phyloP scores from a whole-genome alignment of 2,113 vertebrate species.

The Madoqua kirkii region DNA sequence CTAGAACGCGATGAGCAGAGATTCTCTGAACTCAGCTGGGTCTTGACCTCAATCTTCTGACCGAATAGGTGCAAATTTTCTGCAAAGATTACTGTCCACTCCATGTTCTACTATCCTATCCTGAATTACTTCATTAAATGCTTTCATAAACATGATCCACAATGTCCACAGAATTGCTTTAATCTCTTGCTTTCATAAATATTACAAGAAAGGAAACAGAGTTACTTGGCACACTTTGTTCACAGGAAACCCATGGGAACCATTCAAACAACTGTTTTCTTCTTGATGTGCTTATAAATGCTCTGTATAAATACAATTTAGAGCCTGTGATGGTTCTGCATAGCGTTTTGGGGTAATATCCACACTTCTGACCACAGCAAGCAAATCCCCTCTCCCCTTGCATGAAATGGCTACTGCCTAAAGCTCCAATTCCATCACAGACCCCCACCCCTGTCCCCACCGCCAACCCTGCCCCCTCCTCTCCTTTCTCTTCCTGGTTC shows the following conservation, averaged over 20 bases:
- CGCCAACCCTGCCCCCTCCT: not conserved
- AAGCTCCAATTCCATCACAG: too few species aligned
- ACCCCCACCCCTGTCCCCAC: not conserved
- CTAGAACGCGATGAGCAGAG: not conserved
- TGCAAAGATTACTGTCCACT: not conserved
- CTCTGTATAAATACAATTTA: not conserved
- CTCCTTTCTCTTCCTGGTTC: too few species aligned
- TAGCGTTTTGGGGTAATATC: not conserved
- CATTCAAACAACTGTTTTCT: not conserved
- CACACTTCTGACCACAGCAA: not conserved
- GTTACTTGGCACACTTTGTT: not conserved
- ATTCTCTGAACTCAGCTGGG: not conserved
- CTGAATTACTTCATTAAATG: not conserved
- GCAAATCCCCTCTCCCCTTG: not conserved
- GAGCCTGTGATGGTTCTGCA: rapidly evolving
- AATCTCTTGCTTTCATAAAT: not conserved
- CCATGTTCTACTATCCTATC: not conserved
- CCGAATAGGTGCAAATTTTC: not conserved
- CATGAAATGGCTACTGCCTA: not conserved
- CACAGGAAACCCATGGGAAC: not conserved
- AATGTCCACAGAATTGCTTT: not conserved
- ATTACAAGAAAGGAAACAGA: not conserved
- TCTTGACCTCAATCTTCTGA: not conserved
- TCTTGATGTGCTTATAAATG: not conserved
- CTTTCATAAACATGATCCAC: not conserved